A percentile compares a stretch with the other conserved stretches of the same genome.
Conservation (phyloP, 2,797 vertebrate species). For the Pitangus sulphuratus region DNA sequence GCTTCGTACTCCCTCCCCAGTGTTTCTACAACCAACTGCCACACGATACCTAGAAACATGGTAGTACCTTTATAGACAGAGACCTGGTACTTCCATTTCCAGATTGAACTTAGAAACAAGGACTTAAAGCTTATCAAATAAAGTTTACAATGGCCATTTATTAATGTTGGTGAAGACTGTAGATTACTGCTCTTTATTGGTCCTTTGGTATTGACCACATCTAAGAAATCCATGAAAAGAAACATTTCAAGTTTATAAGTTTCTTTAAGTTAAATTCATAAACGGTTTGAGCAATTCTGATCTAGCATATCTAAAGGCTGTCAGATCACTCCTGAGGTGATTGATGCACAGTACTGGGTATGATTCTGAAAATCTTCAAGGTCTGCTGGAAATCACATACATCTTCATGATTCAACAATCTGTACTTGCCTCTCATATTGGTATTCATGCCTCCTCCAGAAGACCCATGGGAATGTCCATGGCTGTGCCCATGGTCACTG, state of each 20-base stretch:
- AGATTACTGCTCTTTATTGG: neutral
- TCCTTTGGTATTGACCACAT: neutral
- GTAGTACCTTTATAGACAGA: neutral
- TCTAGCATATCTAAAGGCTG: neutral
- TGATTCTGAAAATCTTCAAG: neutral
- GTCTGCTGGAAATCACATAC: neutral
- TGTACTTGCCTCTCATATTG: slow-evolving; percentile 92
- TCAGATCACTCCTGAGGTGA: neutral
- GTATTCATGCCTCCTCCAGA: slow-evolving; percentile 91
- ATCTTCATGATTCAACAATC: accelerated
- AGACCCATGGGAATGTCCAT: slow-evolving; percentile 84
- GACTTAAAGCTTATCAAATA: neutral
- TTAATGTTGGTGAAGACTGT: neutral
- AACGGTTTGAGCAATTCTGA: neutral
- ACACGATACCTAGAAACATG: neutral
- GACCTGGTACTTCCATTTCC: neutral
- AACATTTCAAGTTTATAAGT: neutral
- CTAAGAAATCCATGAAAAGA: neutral
- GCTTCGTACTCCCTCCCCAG: neutral
- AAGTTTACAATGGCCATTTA: neutral
- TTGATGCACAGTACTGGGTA: neutral
- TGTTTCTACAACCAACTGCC: neutral
- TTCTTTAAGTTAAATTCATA: neutral
- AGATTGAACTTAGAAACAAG: neutral
- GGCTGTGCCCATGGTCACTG: slow-evolving; percentile 79